Conservation (phyloP, 2,113 vertebrate genomes). For the Cyprinodon brontotheroides region DNA sequence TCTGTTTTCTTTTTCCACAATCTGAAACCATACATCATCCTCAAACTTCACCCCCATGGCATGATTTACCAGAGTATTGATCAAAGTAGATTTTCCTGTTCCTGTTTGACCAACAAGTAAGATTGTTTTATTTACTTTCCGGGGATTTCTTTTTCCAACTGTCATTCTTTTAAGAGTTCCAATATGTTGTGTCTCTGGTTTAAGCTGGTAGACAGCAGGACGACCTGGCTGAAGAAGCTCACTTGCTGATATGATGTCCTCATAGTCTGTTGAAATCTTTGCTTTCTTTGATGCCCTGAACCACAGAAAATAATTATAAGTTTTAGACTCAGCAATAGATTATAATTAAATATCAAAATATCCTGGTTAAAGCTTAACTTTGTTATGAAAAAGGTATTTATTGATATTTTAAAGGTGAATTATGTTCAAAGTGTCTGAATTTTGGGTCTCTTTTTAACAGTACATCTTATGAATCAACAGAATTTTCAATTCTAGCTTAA, state of each 20-base stretch:
- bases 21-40: not conserved
- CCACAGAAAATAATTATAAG: not conserved
- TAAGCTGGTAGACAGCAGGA: slow-evolving; percentile 4
- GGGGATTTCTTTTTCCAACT: not conserved
- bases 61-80: slow-evolving; percentile 11
- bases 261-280: not conserved
- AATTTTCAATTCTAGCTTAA: no score
- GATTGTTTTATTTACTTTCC: slow-evolving; percentile 1
- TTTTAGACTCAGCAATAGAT: not conserved
- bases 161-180: not conserved
- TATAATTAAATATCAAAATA: not conserved
- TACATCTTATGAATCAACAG: no score
- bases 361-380: not conserved
- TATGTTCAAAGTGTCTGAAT: no score
- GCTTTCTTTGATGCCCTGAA: no score
- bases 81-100: slow-evolving; percentile 33
- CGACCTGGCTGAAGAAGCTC: not conserved
- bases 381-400: not conserved
- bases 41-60: no score
- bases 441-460: no score
- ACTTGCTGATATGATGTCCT: not conserved
- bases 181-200: not conserved
- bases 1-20: not conserved
- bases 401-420: no score
- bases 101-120: slow-evolving; percentile 11